phyloP scores from a whole-genome alignment of 2,113 vertebrate genomes.

The Danionella cerebrum region DNA sequence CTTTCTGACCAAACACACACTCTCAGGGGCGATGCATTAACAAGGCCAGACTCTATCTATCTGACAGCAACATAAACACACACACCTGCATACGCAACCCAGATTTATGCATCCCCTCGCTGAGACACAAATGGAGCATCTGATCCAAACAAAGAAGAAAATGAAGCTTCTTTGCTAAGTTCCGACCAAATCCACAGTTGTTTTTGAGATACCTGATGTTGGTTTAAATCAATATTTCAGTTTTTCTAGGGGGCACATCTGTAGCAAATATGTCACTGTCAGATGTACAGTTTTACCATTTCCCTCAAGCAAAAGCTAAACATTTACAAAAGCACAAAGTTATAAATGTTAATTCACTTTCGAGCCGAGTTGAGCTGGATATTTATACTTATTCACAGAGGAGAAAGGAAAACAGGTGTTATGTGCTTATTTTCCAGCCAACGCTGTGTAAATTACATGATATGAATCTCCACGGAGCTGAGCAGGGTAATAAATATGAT shows the following conservation, averaged over 20 bases:
- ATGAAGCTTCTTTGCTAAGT: background rate
- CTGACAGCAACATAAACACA: conserved; percentile 3
- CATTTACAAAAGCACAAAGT: background rate
- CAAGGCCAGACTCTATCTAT: conserved; percentile 10
- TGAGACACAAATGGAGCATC: conserved; percentile 16
- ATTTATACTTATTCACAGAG: background rate
- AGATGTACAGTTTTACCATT: background rate
- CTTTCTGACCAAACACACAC: background rate
- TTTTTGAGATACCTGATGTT: background rate
- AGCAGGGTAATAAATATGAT: conserved; percentile 58
- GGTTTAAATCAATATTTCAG: too few species aligned
- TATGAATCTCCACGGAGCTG: conserved; percentile 45
- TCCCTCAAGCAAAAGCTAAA: background rate
- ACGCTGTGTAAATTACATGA: conserved; percentile 46
- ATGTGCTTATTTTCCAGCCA: conserved; percentile 9
- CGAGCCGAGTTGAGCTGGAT: background rate
- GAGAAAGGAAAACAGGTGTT: background rate
- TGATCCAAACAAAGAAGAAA: conserved; percentile 19
- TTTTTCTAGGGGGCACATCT: too few species aligned
- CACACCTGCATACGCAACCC: conserved; percentile 20
- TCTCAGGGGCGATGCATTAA: conserved; percentile 10
- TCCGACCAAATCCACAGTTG: background rate
- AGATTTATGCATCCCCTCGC: conserved; percentile 8
- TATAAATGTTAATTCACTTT: background rate
- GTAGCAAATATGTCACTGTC: too few species aligned